These are phyloP conservation scores for Ramphastos sulfuratus DNA, from an alignment of 2,113 vertebrate species.

Conservation along the genomic window DNA sequence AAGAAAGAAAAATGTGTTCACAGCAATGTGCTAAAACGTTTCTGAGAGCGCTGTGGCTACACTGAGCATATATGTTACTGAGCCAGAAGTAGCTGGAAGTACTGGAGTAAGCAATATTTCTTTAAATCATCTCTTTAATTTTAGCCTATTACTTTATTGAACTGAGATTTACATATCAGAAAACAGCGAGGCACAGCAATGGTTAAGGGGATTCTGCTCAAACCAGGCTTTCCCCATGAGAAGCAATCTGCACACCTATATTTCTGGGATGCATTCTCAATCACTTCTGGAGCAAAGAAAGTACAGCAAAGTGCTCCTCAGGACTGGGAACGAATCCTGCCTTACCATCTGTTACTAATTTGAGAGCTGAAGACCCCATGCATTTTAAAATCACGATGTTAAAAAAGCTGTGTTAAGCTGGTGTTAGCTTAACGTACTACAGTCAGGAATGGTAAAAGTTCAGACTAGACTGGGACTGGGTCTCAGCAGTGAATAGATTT, in stretches of 20 bases:
- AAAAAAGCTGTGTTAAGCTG: constrained; percentile 49
- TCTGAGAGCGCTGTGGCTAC: background rate
- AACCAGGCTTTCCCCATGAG: constrained; percentile 36
- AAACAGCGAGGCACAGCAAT: background rate
- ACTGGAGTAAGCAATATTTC: background rate
- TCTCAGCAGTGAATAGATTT: background rate
- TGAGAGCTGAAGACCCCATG: constrained; percentile 62
- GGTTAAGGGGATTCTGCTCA: constrained; percentile 14
- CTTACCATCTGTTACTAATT: constrained; percentile 75
- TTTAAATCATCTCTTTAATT: background rate
- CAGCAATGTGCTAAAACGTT: background rate
- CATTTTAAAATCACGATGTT: constrained; percentile 67
- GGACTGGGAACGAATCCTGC: constrained; percentile 63
- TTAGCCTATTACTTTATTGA: background rate
- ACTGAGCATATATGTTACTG: background rate
- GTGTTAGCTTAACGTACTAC: constrained; percentile 41
- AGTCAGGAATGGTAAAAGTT: constrained; percentile 42
- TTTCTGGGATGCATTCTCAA: constrained; percentile 62
- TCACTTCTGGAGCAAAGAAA: constrained; percentile 51
- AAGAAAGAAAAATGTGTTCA: background rate
- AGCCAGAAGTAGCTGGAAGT: background rate
- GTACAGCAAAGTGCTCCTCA: constrained; percentile 60
- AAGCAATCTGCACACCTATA: constrained; percentile 50
- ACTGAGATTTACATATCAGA: background rate
- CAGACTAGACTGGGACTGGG: background rate